Conservation (phyloP, 92 coral and sea anemone species). For the Heliopora coerulea region DNA sequence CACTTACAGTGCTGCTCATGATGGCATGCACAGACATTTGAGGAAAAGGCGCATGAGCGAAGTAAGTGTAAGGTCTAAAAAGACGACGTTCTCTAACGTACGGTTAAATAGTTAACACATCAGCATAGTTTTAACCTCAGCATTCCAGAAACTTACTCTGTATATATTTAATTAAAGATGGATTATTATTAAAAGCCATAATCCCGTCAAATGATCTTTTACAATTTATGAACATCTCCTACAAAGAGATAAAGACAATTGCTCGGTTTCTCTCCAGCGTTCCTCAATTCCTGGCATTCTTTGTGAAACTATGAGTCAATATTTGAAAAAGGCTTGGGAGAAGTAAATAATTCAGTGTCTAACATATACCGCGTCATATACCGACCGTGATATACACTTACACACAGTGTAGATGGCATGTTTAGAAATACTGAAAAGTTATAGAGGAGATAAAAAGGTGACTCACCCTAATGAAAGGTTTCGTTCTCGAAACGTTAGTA, state of each 20-base stretch:
- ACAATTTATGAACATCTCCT: slow-evolving; percentile 6
- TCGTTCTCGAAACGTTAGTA: too few species aligned
- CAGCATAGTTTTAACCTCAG: too few species aligned
- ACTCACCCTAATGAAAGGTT: too few species aligned
- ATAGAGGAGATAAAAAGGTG: too few species aligned
- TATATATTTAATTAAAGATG: too few species aligned
- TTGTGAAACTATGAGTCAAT: not conserved
- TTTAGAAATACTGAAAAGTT: too few species aligned
- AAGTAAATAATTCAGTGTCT: not conserved
- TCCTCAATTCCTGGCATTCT: slow-evolving; percentile 16
- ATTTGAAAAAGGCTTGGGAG: not conserved
- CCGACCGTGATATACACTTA: too few species aligned
- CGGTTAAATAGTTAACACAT: too few species aligned
- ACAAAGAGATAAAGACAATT: slow-evolving; percentile 8
- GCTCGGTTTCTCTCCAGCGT: not conserved
- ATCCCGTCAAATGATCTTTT: not conserved
- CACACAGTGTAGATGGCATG: too few species aligned
- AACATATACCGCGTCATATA: not conserved
- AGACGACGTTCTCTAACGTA: too few species aligned
- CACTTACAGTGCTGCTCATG: not conserved
- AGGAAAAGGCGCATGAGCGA: slow-evolving; percentile 37
- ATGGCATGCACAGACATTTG: not conserved
- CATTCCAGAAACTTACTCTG: too few species aligned
- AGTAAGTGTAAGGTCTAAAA: too few species aligned
- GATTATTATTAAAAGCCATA: not conserved